Evolutionary conservation across 2,888 invertebrate genomes (phyloP).

Genomic region (Drosophila trichaetosa): DNA sequence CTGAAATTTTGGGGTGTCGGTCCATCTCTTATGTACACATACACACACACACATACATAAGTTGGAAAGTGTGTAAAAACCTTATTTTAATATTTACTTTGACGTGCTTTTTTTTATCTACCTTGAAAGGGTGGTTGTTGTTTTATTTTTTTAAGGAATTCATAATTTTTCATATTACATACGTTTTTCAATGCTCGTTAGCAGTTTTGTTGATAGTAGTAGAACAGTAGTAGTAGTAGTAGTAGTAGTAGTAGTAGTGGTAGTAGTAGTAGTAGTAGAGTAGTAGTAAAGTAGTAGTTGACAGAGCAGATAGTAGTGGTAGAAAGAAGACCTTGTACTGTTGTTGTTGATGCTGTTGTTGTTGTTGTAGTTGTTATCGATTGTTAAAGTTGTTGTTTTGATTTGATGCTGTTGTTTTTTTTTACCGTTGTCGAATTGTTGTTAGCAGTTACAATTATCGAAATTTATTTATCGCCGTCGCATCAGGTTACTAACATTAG

Average conservation of each 20-base stretch:
- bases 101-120: conserved; percentile 47
- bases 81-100: conserved; percentile 12
- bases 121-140: conserved; percentile 22
- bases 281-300: conserved; percentile 35
- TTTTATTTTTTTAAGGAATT: conserved; percentile 23
- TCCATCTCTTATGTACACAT: background rate
- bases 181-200: conserved; percentile 64
- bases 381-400: conserved; percentile 25
- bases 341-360: conserved; percentile 42
- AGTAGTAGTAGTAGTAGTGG: conserved; percentile 26
- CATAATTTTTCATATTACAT: conserved; percentile 56
- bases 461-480: background rate
- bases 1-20: background rate
- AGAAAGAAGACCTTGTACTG: conserved; percentile 48
- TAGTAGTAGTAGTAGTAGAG: conserved; percentile 30
- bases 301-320: conserved; percentile 41
- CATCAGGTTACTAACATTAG: background rate
- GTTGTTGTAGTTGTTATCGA: conserved; percentile 36
- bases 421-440: conserved; percentile 9
- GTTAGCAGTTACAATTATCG: background rate
- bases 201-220: conserved; percentile 58
- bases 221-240: conserved; percentile 17
- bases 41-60: background rate
- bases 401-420: conserved; percentile 9
- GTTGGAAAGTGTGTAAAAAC: background rate